A percentile compares a stretch with the other conserved stretches of the same genome.
These are phyloP conservation scores for Portunus trituberculatus DNA, from an alignment of 1,140 invertebrate species.

Conservation along the genomic window DNA sequence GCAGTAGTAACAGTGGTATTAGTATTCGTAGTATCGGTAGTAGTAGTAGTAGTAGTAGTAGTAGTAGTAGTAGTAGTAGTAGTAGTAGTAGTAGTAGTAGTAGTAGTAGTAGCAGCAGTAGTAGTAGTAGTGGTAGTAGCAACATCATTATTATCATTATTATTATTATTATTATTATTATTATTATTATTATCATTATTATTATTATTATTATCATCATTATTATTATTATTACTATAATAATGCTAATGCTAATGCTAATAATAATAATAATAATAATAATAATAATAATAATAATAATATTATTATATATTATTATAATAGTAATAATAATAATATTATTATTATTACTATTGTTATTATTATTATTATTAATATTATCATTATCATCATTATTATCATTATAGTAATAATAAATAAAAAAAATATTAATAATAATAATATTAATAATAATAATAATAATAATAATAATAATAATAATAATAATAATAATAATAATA, in stretches of 20 bases:
- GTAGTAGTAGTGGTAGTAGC: too few species aligned
- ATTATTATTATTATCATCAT: too few species aligned
- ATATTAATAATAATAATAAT: conserved; percentile 8
- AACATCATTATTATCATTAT: too few species aligned
- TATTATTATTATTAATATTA: not conserved
- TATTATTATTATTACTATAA: too few species aligned
- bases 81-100: too few species aligned
- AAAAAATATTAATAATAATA: not conserved
- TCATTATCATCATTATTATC: not conserved
- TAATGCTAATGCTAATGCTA: too few species aligned
- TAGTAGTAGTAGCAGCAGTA: too few species aligned
- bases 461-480: conserved; percentile 16
- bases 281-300: conserved; percentile 26
- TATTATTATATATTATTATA: not conserved
- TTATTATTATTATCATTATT: too few species aligned
- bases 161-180: too few species aligned
- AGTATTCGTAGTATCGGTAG: not conserved
- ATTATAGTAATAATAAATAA: not conserved
- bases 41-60: conserved; percentile 6
- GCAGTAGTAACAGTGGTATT: too few species aligned
- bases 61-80: not conserved
- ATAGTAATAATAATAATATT: not conserved
- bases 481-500: conserved; percentile 19
- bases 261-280: conserved; percentile 26
- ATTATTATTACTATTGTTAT: not conserved